Evolutionary conservation across 2,797 vertebrate species (phyloP), one percentile per base, ranked within the genome.

Genomic region (Aldrovandia affinis): DNA sequence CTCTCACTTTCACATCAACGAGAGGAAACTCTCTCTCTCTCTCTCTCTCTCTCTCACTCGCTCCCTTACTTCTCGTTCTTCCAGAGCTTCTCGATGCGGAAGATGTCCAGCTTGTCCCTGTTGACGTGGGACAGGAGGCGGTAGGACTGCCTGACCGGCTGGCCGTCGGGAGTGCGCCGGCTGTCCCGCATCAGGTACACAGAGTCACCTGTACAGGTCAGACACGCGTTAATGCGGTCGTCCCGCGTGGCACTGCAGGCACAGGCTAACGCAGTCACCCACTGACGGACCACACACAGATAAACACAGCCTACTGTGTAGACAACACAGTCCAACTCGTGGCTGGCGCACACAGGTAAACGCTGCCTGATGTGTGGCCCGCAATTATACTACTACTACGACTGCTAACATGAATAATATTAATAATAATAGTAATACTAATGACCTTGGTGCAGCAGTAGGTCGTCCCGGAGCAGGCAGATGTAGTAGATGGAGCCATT

Each of bases 101-200:
- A 99, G 93, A 99, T 99, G 90, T 99, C 98, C 0, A 99, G 96
- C 88, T 99, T 99, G 86, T 99, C 97, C 83, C 98, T 92, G 93
- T 99, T 99, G 91, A 99, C 90, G 92, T 99, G 97, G 85, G 98
- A 97, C 84, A 99, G 91, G 36, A 99, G 96, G 0, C 97, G 96
- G 86, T 99, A 99, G 0, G 98, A 99, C 89, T 99, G 98, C 2
- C 98, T 94, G 59, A 99, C 96, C 0, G 98, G 98, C 91, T 99
- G 98, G 20, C 98, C 98, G 59, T 99, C 98, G 0, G 97, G 95
- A 0, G 97, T 97, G 81, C 98, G 96, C 15, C 98, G 96, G 93
- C 98, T 99, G 93, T 99, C 98, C 81, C 98, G 93, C 98, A 99
- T 99, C 90, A 99, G 95, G 91, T 99, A 99, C 15, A 99, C 98